A percentile compares a stretch with the other conserved stretches of the same genome.
phyloP scores from a whole-genome alignment of 2,113 vertebrate genomes.

The Chionodraco myersi region DNA sequence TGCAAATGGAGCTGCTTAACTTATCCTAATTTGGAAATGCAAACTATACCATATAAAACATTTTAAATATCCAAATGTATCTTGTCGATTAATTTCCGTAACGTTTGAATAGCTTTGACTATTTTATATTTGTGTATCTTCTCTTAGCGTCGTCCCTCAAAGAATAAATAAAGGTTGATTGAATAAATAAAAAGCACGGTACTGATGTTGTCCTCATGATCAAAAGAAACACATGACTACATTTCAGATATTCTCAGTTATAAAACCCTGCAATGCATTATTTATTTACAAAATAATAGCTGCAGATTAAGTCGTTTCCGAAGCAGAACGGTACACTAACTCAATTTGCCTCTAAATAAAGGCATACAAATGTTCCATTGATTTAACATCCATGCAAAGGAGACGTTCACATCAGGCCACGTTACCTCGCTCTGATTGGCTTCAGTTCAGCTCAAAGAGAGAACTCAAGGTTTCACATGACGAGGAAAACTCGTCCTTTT shows the following conservation, averaged over 20 bases:
- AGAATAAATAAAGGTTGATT: too few species aligned
- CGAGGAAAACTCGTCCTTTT: too few species aligned
- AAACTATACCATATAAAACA: too few species aligned
- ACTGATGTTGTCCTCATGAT: too few species aligned
- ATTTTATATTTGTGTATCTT: too few species aligned
- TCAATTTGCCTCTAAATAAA: background rate
- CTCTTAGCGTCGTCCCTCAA: too few species aligned
- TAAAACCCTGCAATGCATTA: background rate
- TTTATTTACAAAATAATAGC: background rate
- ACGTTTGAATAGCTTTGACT: too few species aligned
- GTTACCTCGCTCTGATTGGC: background rate
- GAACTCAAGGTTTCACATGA: conserved; percentile 1
- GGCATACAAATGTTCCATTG: background rate
- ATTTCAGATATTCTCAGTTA: background rate
- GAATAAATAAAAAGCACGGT: too few species aligned
- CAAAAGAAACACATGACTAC: background rate
- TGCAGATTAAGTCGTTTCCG: background rate
- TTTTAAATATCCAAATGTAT: too few species aligned
- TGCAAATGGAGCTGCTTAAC: too few species aligned
- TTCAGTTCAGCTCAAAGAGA: background rate
- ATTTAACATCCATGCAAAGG: background rate
- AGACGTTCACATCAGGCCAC: conserved; percentile 6
- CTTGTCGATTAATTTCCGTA: too few species aligned
- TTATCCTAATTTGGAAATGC: too few species aligned
- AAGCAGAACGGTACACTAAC: background rate